Percentiles rank a stretch among this genome's conserved stretches.
These are phyloP conservation scores for Arenaria interpres DNA, from an alignment of 2,113 vertebrate species.

Conservation along the genomic window DNA sequence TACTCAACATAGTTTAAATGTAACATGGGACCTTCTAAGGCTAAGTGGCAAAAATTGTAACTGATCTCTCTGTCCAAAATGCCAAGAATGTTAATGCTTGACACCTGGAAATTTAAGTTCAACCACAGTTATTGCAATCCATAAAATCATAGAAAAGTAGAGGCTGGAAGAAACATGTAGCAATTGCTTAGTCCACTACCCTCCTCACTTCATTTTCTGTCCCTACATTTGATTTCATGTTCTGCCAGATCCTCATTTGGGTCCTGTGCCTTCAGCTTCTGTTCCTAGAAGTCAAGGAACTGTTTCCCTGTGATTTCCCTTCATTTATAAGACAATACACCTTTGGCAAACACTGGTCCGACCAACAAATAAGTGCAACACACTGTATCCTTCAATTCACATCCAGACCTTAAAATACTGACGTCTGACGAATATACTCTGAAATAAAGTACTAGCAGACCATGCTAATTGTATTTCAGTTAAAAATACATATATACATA, in stretches of 20 bases:
- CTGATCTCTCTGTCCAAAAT: neutral
- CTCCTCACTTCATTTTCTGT: conserved; percentile 44
- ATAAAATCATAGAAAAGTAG: neutral
- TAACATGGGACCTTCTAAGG: neutral
- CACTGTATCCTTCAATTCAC: neutral
- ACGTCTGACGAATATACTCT: neutral
- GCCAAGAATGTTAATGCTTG: fast-evolving
- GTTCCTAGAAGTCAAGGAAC: conserved; percentile 14
- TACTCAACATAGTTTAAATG: neutral
- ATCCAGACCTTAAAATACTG: neutral
- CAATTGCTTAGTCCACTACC: neutral
- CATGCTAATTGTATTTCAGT: neutral
- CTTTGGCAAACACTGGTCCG: neutral
- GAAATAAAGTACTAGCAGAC: neutral
- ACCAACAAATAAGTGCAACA: neutral
- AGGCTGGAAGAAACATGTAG: neutral
- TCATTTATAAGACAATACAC: neutral
- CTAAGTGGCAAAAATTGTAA: neutral
- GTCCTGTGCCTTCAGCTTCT: neutral
- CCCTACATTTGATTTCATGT: neutral
- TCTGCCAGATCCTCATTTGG: conserved; percentile 45
- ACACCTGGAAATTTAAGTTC: neutral
- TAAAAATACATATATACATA: neutral
- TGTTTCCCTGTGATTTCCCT: neutral
- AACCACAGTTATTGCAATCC: neutral